phyloP scores from a whole-genome alignment of 2,888 invertebrate species.

The Physocephala rufipes region DNA sequence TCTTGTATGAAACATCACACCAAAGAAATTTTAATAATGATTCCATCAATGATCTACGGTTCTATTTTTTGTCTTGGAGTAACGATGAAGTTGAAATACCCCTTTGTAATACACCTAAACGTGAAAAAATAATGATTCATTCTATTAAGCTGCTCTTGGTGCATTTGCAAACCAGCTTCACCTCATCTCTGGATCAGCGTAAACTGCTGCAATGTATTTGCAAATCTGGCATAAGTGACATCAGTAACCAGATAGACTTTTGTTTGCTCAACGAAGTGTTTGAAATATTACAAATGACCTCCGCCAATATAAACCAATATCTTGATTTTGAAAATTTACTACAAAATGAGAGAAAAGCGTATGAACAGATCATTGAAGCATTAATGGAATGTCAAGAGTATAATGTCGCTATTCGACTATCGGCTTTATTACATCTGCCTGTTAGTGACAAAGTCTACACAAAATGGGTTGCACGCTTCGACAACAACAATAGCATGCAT shows the following conservation, averaged over 20 bases:
- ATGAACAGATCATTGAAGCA: conserved; percentile 66
- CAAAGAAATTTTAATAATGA: conserved; percentile 67
- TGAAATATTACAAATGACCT: conserved; percentile 66
- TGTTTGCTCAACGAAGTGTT: conserved; percentile 67
- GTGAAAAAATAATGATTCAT: conserved; percentile 68
- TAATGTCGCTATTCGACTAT: conserved; percentile 68
- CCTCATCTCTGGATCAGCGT: conserved; percentile 72
- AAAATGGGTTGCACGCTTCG: conserved; percentile 67
- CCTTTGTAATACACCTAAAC: conserved; percentile 62
- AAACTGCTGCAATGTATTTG: conserved; percentile 72
- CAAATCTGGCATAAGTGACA: conserved; percentile 70
- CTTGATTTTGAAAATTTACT: conserved; percentile 57
- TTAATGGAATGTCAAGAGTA: conserved; percentile 67
- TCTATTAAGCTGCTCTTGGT: conserved; percentile 71
- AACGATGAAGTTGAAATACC: conserved; percentile 59
- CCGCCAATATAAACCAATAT: conserved; percentile 41
- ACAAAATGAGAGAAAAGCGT: conserved; percentile 58
- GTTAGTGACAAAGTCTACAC: conserved; percentile 67
- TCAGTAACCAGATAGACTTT: conserved; percentile 67
- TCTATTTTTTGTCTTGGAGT: conserved; percentile 59
- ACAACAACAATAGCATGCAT: conserved; percentile 60
- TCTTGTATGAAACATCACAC: conserved; percentile 68
- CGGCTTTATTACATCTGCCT: conserved; percentile 64
- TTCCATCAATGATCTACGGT: conserved; percentile 63
- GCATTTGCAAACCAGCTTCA: conserved; percentile 71